A percentile compares a stretch with the other conserved stretches of the same genome.
These are phyloP conservation scores for Brotula barbata DNA, from an alignment of 2,797 vertebrate species.

Conservation along the genomic window DNA sequence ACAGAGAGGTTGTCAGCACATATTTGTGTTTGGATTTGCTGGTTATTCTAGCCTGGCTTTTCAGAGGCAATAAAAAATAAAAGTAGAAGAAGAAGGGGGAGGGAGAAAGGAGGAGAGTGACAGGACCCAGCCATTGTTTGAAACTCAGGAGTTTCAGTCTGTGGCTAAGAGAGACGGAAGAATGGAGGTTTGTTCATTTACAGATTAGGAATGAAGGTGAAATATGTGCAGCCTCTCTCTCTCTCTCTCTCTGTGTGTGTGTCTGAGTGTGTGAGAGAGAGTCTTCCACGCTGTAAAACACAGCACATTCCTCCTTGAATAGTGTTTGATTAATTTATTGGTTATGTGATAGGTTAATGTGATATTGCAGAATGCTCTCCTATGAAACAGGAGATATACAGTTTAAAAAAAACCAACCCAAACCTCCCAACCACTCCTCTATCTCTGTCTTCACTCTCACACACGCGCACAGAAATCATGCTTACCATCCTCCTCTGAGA, in stretches of 20 bases:
- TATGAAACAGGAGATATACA: conserved; percentile 59
- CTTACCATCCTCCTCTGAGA: conserved; percentile 50
- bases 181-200: conserved; percentile 38
- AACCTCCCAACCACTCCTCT: background rate
- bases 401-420: conserved; percentile 25
- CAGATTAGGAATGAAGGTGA: conserved; percentile 19
- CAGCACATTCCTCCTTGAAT: background rate
- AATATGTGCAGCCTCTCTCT: no score
- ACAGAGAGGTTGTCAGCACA: conserved; percentile 47
- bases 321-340: conserved; percentile 1
- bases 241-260: no score
- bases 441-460: conserved; percentile 7
- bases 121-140: conserved; percentile 59
- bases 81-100: conserved; percentile 4
- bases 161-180: conserved; percentile 27
- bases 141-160: conserved; percentile 46
- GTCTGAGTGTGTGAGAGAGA: background rate
- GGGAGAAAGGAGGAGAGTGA: conserved; percentile 18
- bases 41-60: conserved; percentile 75
- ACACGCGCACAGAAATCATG: conserved; percentile 25
- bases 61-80: conserved; percentile 66
- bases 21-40: conserved; percentile 67
- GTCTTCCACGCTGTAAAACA: conserved; percentile 15
- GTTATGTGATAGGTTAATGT: conserved; percentile 39
- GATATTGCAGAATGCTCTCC: conserved; percentile 42